phyloP scores from a whole-genome alignment of 2,888 invertebrate genomes.

The Mythimna impura region DNA sequence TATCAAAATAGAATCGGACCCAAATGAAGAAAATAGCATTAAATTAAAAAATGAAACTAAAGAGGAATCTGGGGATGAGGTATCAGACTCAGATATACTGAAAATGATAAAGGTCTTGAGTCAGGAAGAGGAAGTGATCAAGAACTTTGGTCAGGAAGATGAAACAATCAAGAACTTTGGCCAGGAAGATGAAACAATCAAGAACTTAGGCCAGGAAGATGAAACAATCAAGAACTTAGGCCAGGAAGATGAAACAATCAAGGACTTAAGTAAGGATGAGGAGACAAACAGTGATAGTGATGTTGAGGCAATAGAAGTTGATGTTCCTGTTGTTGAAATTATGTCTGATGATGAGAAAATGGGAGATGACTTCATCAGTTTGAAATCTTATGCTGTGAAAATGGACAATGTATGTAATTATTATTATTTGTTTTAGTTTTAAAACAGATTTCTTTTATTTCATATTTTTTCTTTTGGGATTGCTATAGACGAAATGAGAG shows the following conservation, averaged over 20 bases:
- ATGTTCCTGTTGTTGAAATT: slow-evolving; percentile 29
- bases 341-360: slow-evolving; percentile 39
- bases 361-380: slow-evolving; percentile 34
- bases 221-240: neutral
- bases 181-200: neutral
- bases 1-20: slow-evolving; percentile 16
- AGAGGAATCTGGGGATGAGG: neutral
- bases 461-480: too few species aligned
- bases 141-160: neutral
- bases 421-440: neutral
- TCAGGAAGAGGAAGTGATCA: neutral
- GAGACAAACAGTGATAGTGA: slow-evolving; percentile 26
- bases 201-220: neutral
- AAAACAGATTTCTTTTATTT: neutral
- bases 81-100: slow-evolving; percentile 1
- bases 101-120: slow-evolving; percentile 1
- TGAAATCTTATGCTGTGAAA: slow-evolving; percentile 23
- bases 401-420: slow-evolving; percentile 6
- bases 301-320: slow-evolving; percentile 24
- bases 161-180: neutral
- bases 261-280: neutral
- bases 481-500: too few species aligned
- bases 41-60: slow-evolving; percentile 31
- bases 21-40: neutral
- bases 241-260: neutral